These are phyloP conservation scores for Oeneis ivallda DNA, from an alignment of 2,888 invertebrate species.

Conservation along the genomic window DNA sequence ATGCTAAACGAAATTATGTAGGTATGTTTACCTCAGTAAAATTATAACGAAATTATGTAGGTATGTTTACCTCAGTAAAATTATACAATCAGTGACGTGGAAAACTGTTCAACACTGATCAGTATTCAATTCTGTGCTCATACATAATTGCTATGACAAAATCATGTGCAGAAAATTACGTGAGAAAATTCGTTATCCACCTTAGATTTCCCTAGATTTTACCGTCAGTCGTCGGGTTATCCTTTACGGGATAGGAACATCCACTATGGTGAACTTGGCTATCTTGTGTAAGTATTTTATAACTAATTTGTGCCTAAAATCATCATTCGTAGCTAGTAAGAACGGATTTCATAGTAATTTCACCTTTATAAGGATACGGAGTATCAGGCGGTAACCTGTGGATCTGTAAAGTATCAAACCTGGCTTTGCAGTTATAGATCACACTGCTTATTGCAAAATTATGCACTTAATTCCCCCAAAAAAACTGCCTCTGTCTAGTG, in stretches of 20 bases:
- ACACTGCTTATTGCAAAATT: too few relatives aligned
- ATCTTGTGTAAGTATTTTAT: conserved; percentile 27
- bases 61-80: background rate
- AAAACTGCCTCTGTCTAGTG: too few relatives aligned
- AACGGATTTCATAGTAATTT: too few relatives aligned
- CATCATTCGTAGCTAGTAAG: too few relatives aligned
- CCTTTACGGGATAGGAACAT: conserved; percentile 17
- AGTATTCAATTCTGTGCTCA: conserved; percentile 25
- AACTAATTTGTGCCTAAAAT: background rate
- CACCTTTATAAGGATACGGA: too few relatives aligned
- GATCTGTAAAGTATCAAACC: too few relatives aligned
- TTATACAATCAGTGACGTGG: conserved; percentile 24
- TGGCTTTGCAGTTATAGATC: too few relatives aligned
- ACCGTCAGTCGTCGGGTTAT: conserved; percentile 28
- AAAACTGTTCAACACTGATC: conserved; percentile 27
- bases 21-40: too few relatives aligned
- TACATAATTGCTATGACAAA: conserved; percentile 37
- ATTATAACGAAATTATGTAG: background rate
- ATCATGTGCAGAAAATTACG: conserved; percentile 19
- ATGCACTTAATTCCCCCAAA: too few relatives aligned
- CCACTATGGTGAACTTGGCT: conserved; percentile 23
- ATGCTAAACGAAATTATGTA: too few relatives aligned
- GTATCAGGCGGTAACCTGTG: too few relatives aligned
- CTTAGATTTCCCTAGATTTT: background rate
- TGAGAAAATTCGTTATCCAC: conserved; percentile 8